A percentile compares a stretch with the other conserved stretches of the same genome.
Evolutionary conservation across 2,797 vertebrate genomes (phyloP).

Genomic region (Protonibea diacanthus): DNA sequence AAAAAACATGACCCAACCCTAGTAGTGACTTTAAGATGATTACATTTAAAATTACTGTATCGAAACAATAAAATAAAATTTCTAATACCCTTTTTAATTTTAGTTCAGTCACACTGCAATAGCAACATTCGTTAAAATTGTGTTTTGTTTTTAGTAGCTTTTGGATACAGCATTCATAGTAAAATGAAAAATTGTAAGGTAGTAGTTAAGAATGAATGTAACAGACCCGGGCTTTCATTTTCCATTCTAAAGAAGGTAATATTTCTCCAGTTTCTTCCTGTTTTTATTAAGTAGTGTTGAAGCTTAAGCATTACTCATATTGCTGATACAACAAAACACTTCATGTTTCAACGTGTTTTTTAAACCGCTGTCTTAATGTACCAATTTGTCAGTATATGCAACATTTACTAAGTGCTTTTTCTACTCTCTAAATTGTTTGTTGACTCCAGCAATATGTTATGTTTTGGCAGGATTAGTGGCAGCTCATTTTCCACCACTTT

Average conservation of each 20-base stretch:
- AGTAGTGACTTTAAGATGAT: no score
- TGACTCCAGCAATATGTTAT: conserved; percentile 32
- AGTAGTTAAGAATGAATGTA: background rate
- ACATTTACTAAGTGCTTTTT: conserved; percentile 8
- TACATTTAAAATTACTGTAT: no score
- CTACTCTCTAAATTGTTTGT: conserved; percentile 26
- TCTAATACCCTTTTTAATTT: background rate
- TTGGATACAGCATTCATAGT: background rate
- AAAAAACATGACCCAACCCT: no score
- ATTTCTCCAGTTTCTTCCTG: background rate
- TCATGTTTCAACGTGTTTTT: conserved; percentile 17
- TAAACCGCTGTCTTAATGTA: conserved; percentile 3
- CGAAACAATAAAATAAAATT: no score
- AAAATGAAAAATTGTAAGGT: background rate
- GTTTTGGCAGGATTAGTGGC: conserved; percentile 38
- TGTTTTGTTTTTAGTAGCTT: background rate
- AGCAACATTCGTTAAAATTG: background rate
- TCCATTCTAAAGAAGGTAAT: background rate
- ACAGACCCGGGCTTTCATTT: background rate
- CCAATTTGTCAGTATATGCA: conserved; percentile 17
- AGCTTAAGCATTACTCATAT: conserved; percentile 3
- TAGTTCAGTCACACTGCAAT: background rate
- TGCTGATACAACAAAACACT: conserved; percentile 3
- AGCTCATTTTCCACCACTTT: conserved; percentile 41
- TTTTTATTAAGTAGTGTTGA: background rate